Evolutionary conservation across 2,888 invertebrate genomes (phyloP).

Genomic region (Himalopsyche japonica): DNA sequence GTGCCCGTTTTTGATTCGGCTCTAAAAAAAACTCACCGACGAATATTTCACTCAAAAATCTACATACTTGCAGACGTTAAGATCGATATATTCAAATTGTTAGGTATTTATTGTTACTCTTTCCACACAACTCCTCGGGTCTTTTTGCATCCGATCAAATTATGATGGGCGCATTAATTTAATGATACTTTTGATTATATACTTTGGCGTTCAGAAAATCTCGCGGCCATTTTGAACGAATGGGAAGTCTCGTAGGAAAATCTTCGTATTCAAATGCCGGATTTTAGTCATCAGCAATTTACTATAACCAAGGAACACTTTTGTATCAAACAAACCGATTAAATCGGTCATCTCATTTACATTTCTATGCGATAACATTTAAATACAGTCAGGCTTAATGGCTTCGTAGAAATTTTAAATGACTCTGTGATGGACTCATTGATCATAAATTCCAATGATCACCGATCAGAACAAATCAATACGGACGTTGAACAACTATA

Average conservation of each 20-base stretch:
- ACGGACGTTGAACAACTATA: too few relatives aligned
- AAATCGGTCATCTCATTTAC: background rate
- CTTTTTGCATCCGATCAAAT: constrained; percentile 22
- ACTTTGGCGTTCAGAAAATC: constrained; percentile 9
- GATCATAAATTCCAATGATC: too few relatives aligned
- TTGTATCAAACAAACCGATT: background rate
- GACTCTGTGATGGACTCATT: too few relatives aligned
- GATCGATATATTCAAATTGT: background rate
- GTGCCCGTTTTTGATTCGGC: constrained; percentile 14
- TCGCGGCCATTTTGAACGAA: constrained; percentile 18
- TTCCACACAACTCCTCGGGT: background rate
- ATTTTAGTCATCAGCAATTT: background rate
- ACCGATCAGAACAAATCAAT: too few relatives aligned
- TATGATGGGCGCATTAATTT: constrained; percentile 16
- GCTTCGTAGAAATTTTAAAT: too few relatives aligned
- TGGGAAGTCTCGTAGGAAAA: background rate
- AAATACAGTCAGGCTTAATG: background rate
- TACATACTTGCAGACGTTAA: constrained; percentile 8
- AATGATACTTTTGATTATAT: constrained; percentile 21
- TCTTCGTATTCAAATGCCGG: constrained; percentile 5
- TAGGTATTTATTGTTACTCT: background rate
- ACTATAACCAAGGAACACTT: background rate
- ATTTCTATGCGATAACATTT: background rate
- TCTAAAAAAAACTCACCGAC: constrained; percentile 11
- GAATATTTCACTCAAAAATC: constrained; percentile 22